phyloP scores from a whole-genome alignment of 2,113 vertebrate genomes.

The Prolemur simus region DNA sequence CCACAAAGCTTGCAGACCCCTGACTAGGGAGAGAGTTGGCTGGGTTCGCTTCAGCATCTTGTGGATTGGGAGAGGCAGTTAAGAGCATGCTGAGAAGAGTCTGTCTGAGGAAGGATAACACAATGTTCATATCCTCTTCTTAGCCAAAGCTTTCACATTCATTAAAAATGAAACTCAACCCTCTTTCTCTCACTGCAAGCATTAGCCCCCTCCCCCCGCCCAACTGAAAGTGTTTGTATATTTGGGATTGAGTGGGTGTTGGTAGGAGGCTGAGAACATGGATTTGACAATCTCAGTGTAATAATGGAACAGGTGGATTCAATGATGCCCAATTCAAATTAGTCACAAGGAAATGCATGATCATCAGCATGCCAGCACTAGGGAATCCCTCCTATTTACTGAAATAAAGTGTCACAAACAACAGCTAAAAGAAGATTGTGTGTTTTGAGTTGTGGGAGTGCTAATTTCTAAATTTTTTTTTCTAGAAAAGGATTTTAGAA shows the following conservation, averaged over 20 bases:
- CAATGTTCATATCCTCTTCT: not conserved
- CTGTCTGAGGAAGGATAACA: not conserved
- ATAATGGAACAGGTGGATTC: conserved; percentile 49
- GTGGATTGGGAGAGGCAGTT: not conserved
- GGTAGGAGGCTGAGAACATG: conserved; percentile 3
- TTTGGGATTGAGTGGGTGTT: conserved; percentile 50
- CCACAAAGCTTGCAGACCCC: not conserved
- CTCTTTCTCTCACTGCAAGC: not conserved
- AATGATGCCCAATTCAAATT: conserved; percentile 47
- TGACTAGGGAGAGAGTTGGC: not conserved
- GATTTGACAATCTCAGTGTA: not conserved
- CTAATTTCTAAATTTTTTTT: conserved; percentile 67
- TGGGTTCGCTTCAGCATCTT: not conserved
- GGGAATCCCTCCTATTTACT: conserved; percentile 56
- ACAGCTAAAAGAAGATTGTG: conserved; percentile 28
- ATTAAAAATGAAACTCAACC: conserved; percentile 4
- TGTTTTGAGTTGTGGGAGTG: conserved; percentile 49
- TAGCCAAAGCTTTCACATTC: not conserved
- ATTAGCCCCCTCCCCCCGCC: not conserved
- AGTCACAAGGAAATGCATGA: conserved; percentile 38
- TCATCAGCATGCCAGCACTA: not conserved
- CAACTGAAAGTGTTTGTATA: not conserved
- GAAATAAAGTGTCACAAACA: conserved; percentile 63
- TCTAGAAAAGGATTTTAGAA: conserved; percentile 82
- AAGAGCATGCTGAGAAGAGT: not conserved